Conservation (phyloP, 1,140 invertebrate species). For the Anadara kagoshimensis region DNA sequence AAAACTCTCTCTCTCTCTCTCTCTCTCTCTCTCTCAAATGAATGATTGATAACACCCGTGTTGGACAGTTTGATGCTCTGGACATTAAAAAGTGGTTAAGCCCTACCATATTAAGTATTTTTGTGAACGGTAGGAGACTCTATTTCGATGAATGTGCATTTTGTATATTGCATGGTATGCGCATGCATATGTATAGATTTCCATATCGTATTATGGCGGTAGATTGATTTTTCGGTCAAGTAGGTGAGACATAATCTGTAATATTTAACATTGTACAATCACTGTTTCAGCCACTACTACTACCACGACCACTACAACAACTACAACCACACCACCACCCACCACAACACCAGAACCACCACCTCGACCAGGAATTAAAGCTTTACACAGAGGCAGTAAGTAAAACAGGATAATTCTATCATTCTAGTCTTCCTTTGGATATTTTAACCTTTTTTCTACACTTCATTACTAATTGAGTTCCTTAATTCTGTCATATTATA, state of each 20-base stretch:
- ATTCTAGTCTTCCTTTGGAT: too few species aligned
- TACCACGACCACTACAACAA: slow-evolving; percentile 1
- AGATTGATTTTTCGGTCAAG: not conserved
- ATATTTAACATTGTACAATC: not conserved
- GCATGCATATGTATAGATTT: not conserved
- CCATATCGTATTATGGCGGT: not conserved
- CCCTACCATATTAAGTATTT: too few species aligned
- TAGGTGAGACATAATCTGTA: not conserved
- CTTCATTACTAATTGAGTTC: too few species aligned
- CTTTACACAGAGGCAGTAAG: not conserved
- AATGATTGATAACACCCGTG: too few species aligned
- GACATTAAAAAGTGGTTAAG: too few species aligned
- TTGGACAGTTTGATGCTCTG: too few species aligned
- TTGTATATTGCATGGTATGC: not conserved
- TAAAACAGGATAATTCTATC: not conserved
- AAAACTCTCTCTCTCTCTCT: too few species aligned
- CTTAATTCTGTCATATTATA: too few species aligned
- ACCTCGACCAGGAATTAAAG: too few species aligned
- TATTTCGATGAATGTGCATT: not conserved
- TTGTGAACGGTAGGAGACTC: too few species aligned
- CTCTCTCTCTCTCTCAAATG: too few species aligned
- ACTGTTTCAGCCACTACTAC: not conserved
- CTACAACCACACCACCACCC: not conserved
- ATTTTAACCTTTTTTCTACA: too few species aligned
- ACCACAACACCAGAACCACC: not conserved